A percentile compares a stretch with the other conserved stretches of the same genome.
Evolutionary conservation across 1,140 invertebrate genomes (phyloP).

Genomic region (Drusus annulatus): DNA sequence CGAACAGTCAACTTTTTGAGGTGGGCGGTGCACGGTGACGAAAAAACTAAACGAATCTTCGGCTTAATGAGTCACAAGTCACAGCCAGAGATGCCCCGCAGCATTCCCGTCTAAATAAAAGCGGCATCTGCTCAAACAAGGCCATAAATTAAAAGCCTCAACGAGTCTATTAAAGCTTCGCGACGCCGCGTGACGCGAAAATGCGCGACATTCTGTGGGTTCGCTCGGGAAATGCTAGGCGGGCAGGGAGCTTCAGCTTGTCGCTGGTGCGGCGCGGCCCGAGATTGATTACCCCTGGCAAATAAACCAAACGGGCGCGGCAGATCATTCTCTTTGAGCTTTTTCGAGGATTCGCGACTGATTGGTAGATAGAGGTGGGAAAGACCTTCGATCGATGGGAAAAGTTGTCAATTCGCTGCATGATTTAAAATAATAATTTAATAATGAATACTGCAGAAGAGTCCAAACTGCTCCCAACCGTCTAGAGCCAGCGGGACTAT

Average conservation of each 20-base stretch:
- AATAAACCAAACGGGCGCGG: not conserved
- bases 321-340: not conserved
- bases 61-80: not conserved
- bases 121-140: constrained; percentile 19
- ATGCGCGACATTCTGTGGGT: not conserved
- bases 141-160: constrained; percentile 20
- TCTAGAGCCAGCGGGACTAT: no score
- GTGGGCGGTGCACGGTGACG: no score
- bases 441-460: no score
- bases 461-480: no score
- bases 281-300: constrained; percentile 16
- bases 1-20: not conserved
- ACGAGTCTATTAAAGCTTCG: constrained; percentile 12
- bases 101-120: not conserved
- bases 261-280: not conserved
- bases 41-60: not conserved
- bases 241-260: no score
- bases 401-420: not conserved
- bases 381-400: not conserved
- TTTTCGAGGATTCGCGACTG: not conserved
- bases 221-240: not conserved
- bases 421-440: not conserved
- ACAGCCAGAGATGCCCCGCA: not conserved
- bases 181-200: constrained; percentile 10
- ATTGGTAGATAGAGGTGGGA: not conserved